Percentiles rank a stretch among this genome's conserved stretches.
Conservation (phyloP, 2,888 invertebrate species). For the Dusona sp. region DNA sequence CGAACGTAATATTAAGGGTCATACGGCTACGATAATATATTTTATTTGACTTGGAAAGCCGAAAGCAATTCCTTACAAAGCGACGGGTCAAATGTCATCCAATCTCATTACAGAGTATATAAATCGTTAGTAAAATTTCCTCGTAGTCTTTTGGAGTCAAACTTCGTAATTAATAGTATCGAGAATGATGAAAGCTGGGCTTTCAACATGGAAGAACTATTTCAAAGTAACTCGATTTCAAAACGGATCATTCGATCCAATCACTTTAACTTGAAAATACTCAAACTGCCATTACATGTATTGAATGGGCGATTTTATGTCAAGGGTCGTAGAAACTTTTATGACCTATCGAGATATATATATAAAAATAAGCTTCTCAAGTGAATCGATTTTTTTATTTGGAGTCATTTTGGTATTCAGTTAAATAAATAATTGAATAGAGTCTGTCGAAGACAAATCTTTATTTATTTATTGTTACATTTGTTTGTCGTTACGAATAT, state of each 20-base stretch:
- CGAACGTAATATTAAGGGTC: no score
- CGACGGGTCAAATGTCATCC: neutral
- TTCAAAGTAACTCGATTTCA: neutral
- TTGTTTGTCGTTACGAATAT: neutral
- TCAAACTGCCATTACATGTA: neutral
- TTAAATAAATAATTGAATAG: neutral
- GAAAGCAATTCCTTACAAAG: neutral
- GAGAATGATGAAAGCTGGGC: neutral
- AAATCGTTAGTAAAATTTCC: neutral
- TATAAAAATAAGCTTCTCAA: neutral
- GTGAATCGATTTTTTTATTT: neutral
- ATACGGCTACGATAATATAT: no score
- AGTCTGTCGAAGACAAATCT: neutral
- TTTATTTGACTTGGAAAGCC: neutral
- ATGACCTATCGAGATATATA: neutral
- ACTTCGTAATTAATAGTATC: neutral
- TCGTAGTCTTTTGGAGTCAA: neutral
- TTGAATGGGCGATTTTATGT: neutral
- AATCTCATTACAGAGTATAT: neutral
- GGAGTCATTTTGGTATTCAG: neutral
- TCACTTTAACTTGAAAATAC: constrained; percentile 9
- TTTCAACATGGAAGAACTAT: neutral
- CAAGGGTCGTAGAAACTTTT: neutral
- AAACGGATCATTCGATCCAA: neutral
- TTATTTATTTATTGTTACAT: neutral